A percentile compares a stretch with the other conserved stretches of the same genome.
Evolutionary conservation across 1,140 invertebrate genomes (phyloP).

Genomic region (Bemisia tabaci): DNA sequence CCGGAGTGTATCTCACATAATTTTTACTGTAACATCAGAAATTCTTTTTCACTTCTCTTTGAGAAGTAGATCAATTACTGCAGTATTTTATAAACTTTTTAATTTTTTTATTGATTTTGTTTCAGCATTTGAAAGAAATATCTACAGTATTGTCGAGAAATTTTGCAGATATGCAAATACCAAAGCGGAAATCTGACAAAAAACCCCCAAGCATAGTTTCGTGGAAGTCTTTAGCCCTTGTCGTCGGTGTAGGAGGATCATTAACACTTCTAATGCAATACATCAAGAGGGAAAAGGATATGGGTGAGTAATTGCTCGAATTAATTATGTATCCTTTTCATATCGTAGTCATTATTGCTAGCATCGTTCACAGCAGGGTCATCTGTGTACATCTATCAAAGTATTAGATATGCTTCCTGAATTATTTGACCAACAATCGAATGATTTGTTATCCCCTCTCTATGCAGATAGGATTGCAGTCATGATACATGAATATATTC

Average conservation of each 20-base stretch:
- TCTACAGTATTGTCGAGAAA: neutral
- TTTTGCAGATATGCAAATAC: neutral
- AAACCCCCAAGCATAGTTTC: neutral
- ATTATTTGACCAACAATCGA: neutral
- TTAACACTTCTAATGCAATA: neutral
- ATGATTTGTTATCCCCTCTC: too few relatives aligned
- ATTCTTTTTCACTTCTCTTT: too few relatives aligned
- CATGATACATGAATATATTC: too few relatives aligned
- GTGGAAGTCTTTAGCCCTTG: neutral
- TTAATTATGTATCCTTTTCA: too few relatives aligned
- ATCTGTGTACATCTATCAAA: neutral
- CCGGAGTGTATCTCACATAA: too few relatives aligned
- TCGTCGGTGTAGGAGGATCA: neutral
- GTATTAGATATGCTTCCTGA: neutral
- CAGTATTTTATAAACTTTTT: too few relatives aligned
- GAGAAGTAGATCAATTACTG: too few relatives aligned
- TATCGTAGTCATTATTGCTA: neutral
- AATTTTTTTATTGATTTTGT: neutral
- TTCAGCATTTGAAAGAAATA: neutral
- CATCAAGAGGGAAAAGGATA: neutral
- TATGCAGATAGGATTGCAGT: too few relatives aligned
- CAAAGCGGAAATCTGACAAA: neutral
- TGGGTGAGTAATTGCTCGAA: neutral
- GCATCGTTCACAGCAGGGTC: neutral
- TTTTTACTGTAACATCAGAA: too few relatives aligned